Evolutionary conservation across 2,797 vertebrate genomes (phyloP).

Genomic region (Margarornis squamiger): DNA sequence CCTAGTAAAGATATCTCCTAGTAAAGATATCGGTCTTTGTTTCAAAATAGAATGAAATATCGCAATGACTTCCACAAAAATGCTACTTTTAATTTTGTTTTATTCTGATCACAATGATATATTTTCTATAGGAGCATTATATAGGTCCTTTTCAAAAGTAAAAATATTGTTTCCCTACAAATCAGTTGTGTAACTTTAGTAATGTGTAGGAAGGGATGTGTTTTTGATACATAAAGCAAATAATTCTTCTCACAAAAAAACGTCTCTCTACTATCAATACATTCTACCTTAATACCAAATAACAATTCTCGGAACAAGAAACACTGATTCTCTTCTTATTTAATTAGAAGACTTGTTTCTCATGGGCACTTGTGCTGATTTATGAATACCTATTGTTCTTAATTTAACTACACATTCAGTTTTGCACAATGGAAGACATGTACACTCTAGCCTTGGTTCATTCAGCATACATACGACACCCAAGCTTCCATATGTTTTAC

Average conservation of each 20-base stretch:
- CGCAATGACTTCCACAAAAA: background rate
- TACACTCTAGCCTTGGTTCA: background rate
- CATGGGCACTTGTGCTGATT: slow-evolving; percentile 56
- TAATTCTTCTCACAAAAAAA: slow-evolving; percentile 4
- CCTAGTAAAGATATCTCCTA: background rate
- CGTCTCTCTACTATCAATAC: background rate
- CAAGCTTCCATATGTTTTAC: background rate
- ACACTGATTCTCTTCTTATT: slow-evolving; percentile 62
- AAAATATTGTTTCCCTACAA: background rate
- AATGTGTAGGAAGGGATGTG: background rate
- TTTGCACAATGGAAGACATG: slow-evolving; percentile 60
- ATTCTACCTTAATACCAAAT: slow-evolving; percentile 42
- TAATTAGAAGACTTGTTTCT: slow-evolving; percentile 72
- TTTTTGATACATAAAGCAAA: slow-evolving; percentile 5
- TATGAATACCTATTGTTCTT: slow-evolving; percentile 75
- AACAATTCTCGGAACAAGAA: slow-evolving; percentile 71
- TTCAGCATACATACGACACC: background rate
- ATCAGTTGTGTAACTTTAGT: background rate
- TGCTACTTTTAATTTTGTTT: background rate
- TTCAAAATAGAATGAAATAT: background rate
- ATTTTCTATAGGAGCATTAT: background rate
- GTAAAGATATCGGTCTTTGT: background rate
- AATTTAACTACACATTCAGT: slow-evolving; percentile 66
- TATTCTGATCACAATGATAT: background rate
- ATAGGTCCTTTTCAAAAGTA: background rate